These are phyloP conservation scores for Sarcophaga variegata DNA, from an alignment of 2,888 invertebrate genomes.

Conservation along the genomic window DNA sequence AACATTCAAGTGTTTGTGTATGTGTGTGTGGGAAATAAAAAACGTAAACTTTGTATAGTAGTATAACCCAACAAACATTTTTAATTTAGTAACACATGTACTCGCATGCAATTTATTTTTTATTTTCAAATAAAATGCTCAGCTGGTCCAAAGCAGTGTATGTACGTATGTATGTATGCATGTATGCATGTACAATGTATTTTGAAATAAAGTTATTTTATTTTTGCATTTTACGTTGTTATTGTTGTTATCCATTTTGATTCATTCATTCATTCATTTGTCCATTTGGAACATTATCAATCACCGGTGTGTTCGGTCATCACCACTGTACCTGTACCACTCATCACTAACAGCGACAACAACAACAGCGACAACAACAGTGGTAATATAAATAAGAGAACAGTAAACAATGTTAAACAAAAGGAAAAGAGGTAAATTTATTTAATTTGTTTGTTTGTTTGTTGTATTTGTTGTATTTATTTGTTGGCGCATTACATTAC, in stretches of 20 bases:
- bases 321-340: constrained; percentile 11
- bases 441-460: constrained; percentile 49
- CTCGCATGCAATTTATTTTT: not conserved
- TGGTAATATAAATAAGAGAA: not conserved
- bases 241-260: constrained; percentile 1
- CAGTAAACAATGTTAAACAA: not conserved
- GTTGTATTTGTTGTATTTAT: not conserved
- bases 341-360: constrained; percentile 19
- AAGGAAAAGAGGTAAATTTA: constrained; percentile 39
- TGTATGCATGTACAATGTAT: not conserved
- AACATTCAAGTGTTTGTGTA: not conserved
- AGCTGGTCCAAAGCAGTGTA: not conserved
- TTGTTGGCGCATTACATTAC: constrained; percentile 37
- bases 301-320: constrained; percentile 49
- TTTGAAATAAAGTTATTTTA: not conserved
- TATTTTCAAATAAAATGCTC: not conserved
- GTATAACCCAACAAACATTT: no score
- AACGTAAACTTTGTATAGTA: not conserved
- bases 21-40: constrained; percentile 9
- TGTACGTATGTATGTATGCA: not conserved
- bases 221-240: not conserved
- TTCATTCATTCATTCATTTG: not conserved
- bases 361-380: constrained; percentile 23
- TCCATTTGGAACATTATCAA: constrained; percentile 51
- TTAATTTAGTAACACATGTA: no score